Conservation (phyloP, 2,113 vertebrate species). For the Cyphomyrus plagiostoma region DNA sequence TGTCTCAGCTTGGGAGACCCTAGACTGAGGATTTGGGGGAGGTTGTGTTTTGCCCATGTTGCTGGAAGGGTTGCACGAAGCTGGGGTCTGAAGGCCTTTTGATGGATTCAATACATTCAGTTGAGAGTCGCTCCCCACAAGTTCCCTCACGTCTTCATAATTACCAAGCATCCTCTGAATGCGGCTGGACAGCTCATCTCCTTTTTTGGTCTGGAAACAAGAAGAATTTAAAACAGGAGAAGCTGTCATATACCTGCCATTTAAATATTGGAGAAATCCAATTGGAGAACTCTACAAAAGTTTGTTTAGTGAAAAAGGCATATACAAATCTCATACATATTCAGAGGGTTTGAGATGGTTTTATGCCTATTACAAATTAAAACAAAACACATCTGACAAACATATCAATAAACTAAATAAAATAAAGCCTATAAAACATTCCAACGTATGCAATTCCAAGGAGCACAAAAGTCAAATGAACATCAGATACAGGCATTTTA, state of each 20-base stretch:
- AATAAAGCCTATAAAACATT: too few species aligned
- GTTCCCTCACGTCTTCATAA: slow-evolving; percentile 80
- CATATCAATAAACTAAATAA: background rate
- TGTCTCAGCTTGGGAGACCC: slow-evolving; percentile 38
- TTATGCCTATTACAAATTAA: background rate
- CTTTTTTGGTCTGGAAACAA: slow-evolving; percentile 74
- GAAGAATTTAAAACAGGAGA: slow-evolving; percentile 13
- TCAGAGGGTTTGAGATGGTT: background rate
- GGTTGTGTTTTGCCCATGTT: slow-evolving; percentile 50
- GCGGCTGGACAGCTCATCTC: slow-evolving; percentile 82
- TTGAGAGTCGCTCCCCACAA: slow-evolving; percentile 56
- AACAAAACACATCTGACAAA: background rate
- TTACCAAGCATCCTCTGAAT: slow-evolving; percentile 87
- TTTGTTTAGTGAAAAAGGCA: background rate
- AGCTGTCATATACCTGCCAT: background rate
- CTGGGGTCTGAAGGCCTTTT: slow-evolving; percentile 40
- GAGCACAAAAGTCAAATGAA: background rate
- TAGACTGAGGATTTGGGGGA: slow-evolving; percentile 49
- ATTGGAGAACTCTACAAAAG: background rate
- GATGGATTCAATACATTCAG: slow-evolving; percentile 54
- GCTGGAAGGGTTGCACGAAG: slow-evolving; percentile 32
- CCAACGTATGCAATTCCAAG: background rate
- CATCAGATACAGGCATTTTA: background rate
- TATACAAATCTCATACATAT: background rate
- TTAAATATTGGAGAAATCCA: background rate